Evolutionary conservation across 2,888 invertebrate species (phyloP), one percentile per base, ranked within the genome.

Genomic region (Ceriagrion tenellum): DNA sequence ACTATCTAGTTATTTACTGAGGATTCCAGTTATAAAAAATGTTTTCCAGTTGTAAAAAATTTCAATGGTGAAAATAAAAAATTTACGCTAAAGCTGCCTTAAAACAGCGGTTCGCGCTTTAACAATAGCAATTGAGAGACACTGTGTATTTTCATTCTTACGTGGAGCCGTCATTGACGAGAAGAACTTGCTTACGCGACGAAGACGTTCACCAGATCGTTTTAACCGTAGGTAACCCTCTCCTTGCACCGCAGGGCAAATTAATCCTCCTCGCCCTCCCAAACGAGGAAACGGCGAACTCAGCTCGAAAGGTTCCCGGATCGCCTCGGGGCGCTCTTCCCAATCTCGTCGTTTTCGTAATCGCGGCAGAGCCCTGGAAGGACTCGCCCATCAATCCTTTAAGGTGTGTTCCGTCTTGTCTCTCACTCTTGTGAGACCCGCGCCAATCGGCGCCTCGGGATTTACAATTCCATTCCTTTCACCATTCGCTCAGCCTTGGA

Each of bases 401-500:
- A n/a, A n/a, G 69, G 69, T n/a, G n/a, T 69, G n/a, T 69, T 69
- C n/a, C n/a, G 59, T 20, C 59, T 59, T 59, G 59, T 59, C 69
- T 69, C n/a, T 59, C 81, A 81, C 81, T 47, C 47, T 47, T 47
- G 47, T 47, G 47, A 47, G 47, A 47, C 47, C 47, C 30, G 69
- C 81, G 35, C 81, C 81, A 81, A 81, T 81, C 81, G 16, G 30
- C 81, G 81, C 10, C 81, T 81, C 81, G 81, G 81, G 35, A 35
- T 81, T 35, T 4, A 47, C 4, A 47, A 47, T 47, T 18, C 35
- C 16, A 13, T 81, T 16, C 81, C 81, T 35, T 81, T 81, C 81
- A 81, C 81, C 81, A 81, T 35, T 18, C 81, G 81, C 30, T 81
- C 81, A 81, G 81, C 81, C 81, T 81, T 81, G 81, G 81, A 81